These are phyloP conservation scores for Diloba caeruleocephala DNA, from an alignment of 2,888 invertebrate genomes.

Conservation along the genomic window DNA sequence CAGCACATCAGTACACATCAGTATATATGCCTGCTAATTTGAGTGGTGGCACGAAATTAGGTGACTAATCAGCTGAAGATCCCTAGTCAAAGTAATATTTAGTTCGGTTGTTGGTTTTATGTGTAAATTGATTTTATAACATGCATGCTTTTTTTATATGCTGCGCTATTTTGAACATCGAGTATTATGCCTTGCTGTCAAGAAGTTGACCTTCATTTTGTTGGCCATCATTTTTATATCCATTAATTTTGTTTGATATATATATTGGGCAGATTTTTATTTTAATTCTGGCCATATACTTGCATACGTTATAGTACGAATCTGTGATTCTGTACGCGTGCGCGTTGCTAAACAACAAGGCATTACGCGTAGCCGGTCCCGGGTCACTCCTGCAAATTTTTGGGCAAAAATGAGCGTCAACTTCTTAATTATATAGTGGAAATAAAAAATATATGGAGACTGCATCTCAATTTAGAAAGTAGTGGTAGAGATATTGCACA, in stretches of 20 bases:
- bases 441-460: conserved; percentile 79
- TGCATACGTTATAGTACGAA: conserved; percentile 79
- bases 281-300: conserved; percentile 83
- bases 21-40: conserved; percentile 24
- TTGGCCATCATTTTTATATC: conserved; percentile 95
- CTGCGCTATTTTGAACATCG: conserved; percentile 85
- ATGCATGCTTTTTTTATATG: conserved; percentile 87
- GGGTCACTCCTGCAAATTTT: conserved; percentile 88
- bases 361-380: conserved; percentile 85
- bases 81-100: conserved; percentile 22
- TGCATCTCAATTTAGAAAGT: conserved; percentile 88
- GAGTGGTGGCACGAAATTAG: conserved; percentile 41
- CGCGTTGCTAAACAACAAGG: conserved; percentile 84
- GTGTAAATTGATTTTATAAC: conserved; percentile 69
- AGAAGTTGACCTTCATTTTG: conserved; percentile 99
- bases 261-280: conserved; percentile 85
- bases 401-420: conserved; percentile 97
- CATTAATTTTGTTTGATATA: conserved; percentile 87
- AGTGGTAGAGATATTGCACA: conserved; percentile 87
- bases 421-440: conserved; percentile 91
- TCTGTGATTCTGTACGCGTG: conserved; percentile 79
- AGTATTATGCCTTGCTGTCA: conserved; percentile 92
- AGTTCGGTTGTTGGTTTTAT: conserved; percentile 61
- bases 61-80: conserved; percentile 28
- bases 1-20: conserved; percentile 3